Conservation (phyloP, 1,140 invertebrate species). For the Ostrea denselamellosa region DNA sequence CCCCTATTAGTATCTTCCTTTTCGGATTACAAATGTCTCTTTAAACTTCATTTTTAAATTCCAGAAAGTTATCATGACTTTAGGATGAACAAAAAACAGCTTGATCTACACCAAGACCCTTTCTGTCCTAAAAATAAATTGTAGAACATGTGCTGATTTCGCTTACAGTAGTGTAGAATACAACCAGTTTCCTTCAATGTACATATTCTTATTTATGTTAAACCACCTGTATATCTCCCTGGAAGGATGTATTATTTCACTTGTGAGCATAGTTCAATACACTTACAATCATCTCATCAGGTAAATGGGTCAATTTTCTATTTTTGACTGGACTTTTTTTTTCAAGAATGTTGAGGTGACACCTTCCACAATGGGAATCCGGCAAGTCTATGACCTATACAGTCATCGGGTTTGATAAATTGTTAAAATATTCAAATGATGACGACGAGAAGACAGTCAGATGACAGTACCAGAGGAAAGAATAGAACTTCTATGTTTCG, state of each 20-base stretch:
- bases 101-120: too few species aligned
- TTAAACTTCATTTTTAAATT: too few species aligned
- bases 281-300: neutral
- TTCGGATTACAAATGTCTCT: too few species aligned
- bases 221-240: neutral
- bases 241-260: neutral
- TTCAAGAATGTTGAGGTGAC: neutral
- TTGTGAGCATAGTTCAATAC: constrained; percentile 8
- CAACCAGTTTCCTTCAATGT: neutral
- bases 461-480: neutral
- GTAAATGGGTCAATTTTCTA: constrained; percentile 3
- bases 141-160: neutral
- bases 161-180: neutral
- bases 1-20: too few species aligned
- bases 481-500: neutral
- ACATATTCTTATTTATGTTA: neutral
- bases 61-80: too few species aligned
- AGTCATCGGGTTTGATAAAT: neutral
- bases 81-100: too few species aligned
- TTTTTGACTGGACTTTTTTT: neutral
- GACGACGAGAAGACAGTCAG: neutral
- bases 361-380: neutral
- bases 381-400: neutral
- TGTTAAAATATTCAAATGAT: neutral
- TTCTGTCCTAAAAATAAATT: too few species aligned